Percentiles rank a stretch among this genome's conserved stretches.
phyloP scores from a whole-genome alignment of 2,113 vertebrate genomes.

The Grammomys dolichurus region DNA sequence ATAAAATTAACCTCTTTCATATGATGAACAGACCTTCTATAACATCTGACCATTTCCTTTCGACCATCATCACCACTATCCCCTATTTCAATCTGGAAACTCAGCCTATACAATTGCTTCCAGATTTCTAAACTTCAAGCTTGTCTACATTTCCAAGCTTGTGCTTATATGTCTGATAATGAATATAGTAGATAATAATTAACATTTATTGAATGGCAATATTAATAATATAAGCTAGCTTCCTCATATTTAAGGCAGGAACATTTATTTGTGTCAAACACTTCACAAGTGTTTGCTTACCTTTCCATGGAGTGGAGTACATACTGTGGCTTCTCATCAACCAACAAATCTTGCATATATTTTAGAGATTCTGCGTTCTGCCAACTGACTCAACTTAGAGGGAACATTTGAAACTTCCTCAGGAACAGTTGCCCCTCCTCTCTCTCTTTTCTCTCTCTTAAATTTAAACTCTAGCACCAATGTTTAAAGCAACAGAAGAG shows the following conservation, averaged over 20 bases:
- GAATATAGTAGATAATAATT: constrained; percentile 9
- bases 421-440: neutral
- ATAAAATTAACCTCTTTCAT: neutral
- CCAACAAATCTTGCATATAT: constrained; percentile 1
- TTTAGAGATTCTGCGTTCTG: constrained; percentile 50
- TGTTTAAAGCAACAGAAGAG: constrained; percentile 27
- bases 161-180: neutral
- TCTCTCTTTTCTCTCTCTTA: neutral
- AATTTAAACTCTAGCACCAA: constrained; percentile 26
- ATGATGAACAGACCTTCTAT: neutral
- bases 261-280: constrained; percentile 52
- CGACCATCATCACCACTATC: too few species aligned
- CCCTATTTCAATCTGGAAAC: neutral
- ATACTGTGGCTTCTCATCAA: neutral
- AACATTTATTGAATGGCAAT: constrained; percentile 57
- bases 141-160: neutral
- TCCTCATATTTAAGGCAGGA: constrained; percentile 32
- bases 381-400: constrained; percentile 27
- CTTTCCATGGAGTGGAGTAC: neutral
- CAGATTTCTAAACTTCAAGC: neutral
- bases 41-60: neutral
- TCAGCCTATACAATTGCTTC: neutral
- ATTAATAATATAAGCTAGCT: constrained; percentile 57
- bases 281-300: neutral
- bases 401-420: constrained; percentile 25